Evolutionary conservation across 2,888 invertebrate species (phyloP).

Genomic region (Agrilus mali): DNA sequence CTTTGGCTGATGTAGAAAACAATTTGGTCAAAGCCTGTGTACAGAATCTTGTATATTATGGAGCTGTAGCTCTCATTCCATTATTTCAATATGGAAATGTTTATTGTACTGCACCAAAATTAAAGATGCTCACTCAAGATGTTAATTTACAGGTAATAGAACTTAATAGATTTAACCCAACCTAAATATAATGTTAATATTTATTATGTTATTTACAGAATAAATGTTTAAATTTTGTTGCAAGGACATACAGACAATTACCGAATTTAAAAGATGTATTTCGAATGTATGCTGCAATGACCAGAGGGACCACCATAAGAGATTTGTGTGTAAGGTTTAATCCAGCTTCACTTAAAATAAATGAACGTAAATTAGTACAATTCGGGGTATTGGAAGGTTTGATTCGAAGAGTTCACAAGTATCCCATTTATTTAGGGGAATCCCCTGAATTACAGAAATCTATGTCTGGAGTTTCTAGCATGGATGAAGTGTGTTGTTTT

Average conservation of each 20-base stretch:
- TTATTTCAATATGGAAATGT: slow-evolving; percentile 56
- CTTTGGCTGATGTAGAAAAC: slow-evolving; percentile 83
- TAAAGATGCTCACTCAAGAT: slow-evolving; percentile 39
- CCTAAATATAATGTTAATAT: background rate
- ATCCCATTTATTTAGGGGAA: slow-evolving; percentile 28
- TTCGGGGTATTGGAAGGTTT: slow-evolving; percentile 79
- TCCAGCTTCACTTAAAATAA: slow-evolving; percentile 61
- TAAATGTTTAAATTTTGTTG: slow-evolving; percentile 29
- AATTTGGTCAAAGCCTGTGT: slow-evolving; percentile 89
- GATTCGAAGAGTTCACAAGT: slow-evolving; percentile 67
- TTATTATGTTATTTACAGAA: slow-evolving; percentile 24
- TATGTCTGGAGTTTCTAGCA: slow-evolving; percentile 68
- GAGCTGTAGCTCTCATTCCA: slow-evolving; percentile 46
- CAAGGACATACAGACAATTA: slow-evolving; percentile 29
- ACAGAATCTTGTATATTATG: slow-evolving; percentile 78
- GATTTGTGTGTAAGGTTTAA: slow-evolving; percentile 57
- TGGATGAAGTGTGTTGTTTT: slow-evolving; percentile 85
- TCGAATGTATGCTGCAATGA: slow-evolving; percentile 53
- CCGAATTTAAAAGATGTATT: slow-evolving; percentile 46
- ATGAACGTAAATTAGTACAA: slow-evolving; percentile 71
- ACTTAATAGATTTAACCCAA: background rate
- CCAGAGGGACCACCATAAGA: slow-evolving; percentile 54
- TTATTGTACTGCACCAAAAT: slow-evolving; percentile 46
- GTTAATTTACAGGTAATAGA: slow-evolving; percentile 29
- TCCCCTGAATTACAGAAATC: slow-evolving; percentile 41